Evolutionary conservation across 2,888 invertebrate genomes (phyloP), one percentile per base, ranked within the genome.

Genomic region (Pristionchus entomophagus): DNA sequence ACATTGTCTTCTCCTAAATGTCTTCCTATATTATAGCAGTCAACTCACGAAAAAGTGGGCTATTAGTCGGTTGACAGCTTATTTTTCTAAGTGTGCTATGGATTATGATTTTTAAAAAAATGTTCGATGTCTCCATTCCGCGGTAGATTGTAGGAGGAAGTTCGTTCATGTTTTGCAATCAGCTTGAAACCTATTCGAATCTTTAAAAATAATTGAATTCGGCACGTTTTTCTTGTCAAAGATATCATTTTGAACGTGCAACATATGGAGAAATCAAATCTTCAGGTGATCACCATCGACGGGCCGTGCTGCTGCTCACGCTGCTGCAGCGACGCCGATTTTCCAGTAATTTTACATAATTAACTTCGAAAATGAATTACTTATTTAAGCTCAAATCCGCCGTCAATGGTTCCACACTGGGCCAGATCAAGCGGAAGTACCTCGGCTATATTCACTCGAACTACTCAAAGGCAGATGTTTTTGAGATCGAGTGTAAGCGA

Each of bases 391-490:
- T 59, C 6, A 26, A 22, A 59, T 26, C 29, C 59, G 59, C 29
- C 6, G 5, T 29, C 0, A 80, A 17, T 22, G 80, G 80, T 22
- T 17, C 80, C 14, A 51, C 14, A 0, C 29, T 80, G 6, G 80
- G 80, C 5, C 51, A 49, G 22, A 80, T 80, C 17, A 80, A 49
- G 51, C 17, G 80, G 22, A 32, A 80, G 22, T 80, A 51, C 19
- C 51, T 29, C 0, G 80, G 80, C 14, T 80, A 35, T 12, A 49
- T 51, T 32, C 80, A 80, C 14, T 4, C 29, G 12, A 49, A 51
- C 32, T 80, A 80, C 51, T 80, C 80, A 14, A 80, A 80, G 32
- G 80, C 80, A 5, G 80, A 80, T 35, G 53, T 51, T 17, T 80
- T 51, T 19, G 80, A 80, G 32, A 80, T 80, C 22, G 29, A 80